phyloP scores from a whole-genome alignment of 2,888 invertebrate genomes.

The Ormyrus pomaceus region DNA sequence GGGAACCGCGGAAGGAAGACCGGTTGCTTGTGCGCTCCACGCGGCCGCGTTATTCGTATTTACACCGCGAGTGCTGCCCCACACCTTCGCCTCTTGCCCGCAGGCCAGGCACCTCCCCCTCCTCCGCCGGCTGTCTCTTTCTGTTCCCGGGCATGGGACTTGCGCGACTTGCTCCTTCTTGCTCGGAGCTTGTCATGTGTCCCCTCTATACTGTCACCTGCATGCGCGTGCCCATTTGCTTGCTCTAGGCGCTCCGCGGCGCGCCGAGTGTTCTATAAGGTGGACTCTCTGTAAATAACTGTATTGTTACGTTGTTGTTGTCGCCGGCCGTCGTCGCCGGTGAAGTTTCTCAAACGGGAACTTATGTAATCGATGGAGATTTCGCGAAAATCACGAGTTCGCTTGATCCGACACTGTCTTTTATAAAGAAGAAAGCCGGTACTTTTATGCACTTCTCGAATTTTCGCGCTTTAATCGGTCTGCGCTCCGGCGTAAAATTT shows the following conservation, averaged over 20 bases:
- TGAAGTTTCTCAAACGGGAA: too few species aligned
- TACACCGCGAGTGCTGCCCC: slow-evolving; percentile 49
- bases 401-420: too few species aligned
- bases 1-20: slow-evolving; percentile 60
- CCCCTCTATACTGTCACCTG: background rate
- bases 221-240: background rate
- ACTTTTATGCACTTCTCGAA: too few species aligned
- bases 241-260: too few species aligned
- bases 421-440: too few species aligned
- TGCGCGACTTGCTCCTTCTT: slow-evolving; percentile 1
- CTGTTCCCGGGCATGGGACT: background rate
- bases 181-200: background rate
- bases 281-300: background rate
- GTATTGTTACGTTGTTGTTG: too few species aligned
- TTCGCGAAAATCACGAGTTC: too few species aligned
- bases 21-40: slow-evolving; percentile 60
- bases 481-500: too few species aligned
- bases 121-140: slow-evolving; percentile 45
- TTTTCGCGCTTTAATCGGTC: too few species aligned
- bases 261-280: background rate
- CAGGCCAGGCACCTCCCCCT: slow-evolving; percentile 5
- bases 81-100: too few species aligned
- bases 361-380: too few species aligned
- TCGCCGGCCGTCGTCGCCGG: too few species aligned
- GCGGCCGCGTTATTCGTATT: slow-evolving; percentile 61